Conservation (phyloP, 92 coral and sea anemone species). For the Metridium senile region DNA sequence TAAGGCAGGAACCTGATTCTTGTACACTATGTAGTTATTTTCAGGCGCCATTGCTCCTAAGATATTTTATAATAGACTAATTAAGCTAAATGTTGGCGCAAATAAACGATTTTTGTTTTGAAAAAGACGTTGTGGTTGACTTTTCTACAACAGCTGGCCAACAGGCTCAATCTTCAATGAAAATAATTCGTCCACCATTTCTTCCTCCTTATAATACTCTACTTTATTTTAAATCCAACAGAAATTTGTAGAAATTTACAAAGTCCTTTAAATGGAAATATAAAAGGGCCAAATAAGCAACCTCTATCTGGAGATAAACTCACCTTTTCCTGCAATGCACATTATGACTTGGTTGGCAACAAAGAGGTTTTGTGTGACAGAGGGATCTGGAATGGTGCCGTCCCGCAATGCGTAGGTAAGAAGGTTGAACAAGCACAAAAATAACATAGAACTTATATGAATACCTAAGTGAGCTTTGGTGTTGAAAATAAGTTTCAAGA, state of each 20-base stretch:
- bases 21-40: too few relatives aligned
- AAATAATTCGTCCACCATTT: too few relatives aligned
- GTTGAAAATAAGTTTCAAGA: background rate
- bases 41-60: too few relatives aligned
- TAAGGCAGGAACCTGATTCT: too few relatives aligned
- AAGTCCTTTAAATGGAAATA: conserved; percentile 21
- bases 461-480: background rate
- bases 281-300: conserved; percentile 14
- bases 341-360: conserved; percentile 22
- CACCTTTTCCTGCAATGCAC: conserved; percentile 13
- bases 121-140: too few relatives aligned
- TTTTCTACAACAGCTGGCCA: background rate
- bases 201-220: background rate
- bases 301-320: conserved; percentile 32
- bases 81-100: too few relatives aligned
- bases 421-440: background rate
- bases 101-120: too few relatives aligned
- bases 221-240: background rate
- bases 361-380: conserved; percentile 12
- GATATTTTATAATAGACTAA: too few relatives aligned
- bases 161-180: background rate
- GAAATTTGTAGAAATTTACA: conserved; percentile 35
- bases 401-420: conserved; percentile 30
- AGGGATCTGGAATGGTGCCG: conserved; percentile 35
- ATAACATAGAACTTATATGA: background rate